Percentiles rank a stretch among this genome's conserved stretches.
Evolutionary conservation across 2,113 vertebrate genomes (phyloP).

Genomic region (Alethe diademata): DNA sequence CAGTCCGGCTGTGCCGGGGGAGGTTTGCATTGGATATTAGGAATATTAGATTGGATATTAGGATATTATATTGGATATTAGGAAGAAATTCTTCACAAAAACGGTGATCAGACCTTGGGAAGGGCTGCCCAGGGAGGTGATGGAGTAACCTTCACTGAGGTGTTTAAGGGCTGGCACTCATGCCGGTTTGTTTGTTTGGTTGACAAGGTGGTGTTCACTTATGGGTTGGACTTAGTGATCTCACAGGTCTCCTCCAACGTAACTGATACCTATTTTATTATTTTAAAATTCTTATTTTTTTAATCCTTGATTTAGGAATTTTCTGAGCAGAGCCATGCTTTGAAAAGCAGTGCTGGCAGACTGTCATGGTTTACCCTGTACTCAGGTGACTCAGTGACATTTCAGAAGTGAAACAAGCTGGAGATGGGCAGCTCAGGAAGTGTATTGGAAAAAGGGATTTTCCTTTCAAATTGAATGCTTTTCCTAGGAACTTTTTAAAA

Average conservation of each 20-base stretch:
- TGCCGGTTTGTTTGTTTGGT: neutral
- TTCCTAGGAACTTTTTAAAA: neutral
- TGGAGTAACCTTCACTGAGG: neutral
- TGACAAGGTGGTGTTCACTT: fast-evolving
- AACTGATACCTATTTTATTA: no score
- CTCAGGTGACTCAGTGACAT: neutral
- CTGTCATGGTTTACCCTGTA: fast-evolving
- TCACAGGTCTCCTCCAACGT: neutral
- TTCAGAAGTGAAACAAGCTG: neutral
- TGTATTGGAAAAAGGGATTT: neutral
- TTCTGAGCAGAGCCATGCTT: neutral
- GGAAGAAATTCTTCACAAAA: neutral
- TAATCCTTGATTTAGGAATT: neutral
- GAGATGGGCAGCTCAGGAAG: neutral
- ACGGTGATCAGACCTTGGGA: fast-evolving
- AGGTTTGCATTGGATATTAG: neutral
- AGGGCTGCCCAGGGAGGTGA: neutral
- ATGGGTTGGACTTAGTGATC: neutral
- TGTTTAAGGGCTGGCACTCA: neutral
- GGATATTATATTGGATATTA: no score
- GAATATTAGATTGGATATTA: no score
- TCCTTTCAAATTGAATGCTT: neutral
- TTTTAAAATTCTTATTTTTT: neutral
- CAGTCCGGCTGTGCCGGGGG: no score
- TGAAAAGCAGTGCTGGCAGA: neutral